Percentiles rank a stretch among this genome's conserved stretches.
Conservation (phyloP, 2,888 invertebrate genomes). For the Diadegma fenestrale region DNA sequence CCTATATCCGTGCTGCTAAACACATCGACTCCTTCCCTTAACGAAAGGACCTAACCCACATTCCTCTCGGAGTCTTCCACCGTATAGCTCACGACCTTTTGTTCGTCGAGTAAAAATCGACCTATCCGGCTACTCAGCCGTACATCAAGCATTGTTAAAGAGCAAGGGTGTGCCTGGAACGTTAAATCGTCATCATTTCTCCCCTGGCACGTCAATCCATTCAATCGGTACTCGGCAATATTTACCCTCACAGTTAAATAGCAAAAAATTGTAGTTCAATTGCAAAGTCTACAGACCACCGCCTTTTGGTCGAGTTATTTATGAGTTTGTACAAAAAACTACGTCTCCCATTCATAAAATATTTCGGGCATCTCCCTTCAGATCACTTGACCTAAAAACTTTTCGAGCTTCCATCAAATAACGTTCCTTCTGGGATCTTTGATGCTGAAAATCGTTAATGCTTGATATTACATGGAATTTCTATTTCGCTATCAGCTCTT, state of each 20-base stretch:
- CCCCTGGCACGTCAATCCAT: too few relatives aligned
- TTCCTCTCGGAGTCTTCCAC: background rate
- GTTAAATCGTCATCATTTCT: constrained; percentile 43
- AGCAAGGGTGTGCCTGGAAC: constrained; percentile 42
- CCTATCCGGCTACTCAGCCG: background rate
- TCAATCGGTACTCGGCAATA: constrained; percentile 1
- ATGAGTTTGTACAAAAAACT: background rate
- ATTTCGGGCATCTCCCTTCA: background rate
- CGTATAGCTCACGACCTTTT: background rate
- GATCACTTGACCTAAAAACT: background rate
- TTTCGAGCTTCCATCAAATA: too few relatives aligned
- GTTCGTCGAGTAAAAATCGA: background rate
- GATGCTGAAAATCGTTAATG: constrained; percentile 31
- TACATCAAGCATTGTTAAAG: constrained; percentile 12
- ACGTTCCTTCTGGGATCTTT: constrained; percentile 21
- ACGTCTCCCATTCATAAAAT: background rate
- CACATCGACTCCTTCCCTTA: constrained; percentile 22
- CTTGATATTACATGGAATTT: too few relatives aligned
- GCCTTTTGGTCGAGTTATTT: background rate
- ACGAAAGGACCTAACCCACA: constrained; percentile 27
- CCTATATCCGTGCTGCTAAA: constrained; percentile 32
- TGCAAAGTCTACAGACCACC: constrained; percentile 6
- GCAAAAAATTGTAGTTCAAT: too few relatives aligned
- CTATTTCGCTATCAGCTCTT: too few relatives aligned
- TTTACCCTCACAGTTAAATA: too few relatives aligned